Evolutionary conservation across 2,888 invertebrate species (phyloP), one percentile per base, ranked within the genome.

Genomic region (Prenolepis imparis): DNA sequence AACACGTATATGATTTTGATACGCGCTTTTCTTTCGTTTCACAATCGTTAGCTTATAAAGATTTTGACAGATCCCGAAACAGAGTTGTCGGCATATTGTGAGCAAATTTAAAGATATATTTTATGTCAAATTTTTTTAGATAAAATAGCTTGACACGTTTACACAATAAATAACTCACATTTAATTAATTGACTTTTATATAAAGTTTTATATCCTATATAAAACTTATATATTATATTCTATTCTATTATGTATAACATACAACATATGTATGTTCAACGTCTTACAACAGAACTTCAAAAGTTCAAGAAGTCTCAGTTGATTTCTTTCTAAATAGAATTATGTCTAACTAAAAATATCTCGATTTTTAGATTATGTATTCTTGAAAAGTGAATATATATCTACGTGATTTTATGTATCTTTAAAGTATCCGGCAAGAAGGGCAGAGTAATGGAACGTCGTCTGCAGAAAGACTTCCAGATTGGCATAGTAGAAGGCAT

Each of bases 381-480:
- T 72, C 15, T 73, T 8, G 18, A 70, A 70, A 70, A 21, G 2
- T 6, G 0, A 41, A n/a, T 57, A 67, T 57, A 67, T 67, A 44
- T n/a, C n/a, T 61, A 21, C 1, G 24, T 15, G 9, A 41, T 57
- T 72, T 72, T 72, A 5, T 48, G n/a, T 68, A 21, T 21, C 12
- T 32, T 64, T 21, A 3, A 1, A 97, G 98, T 97, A 70, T 96
- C 97, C 32, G 98, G 98, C 1, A 97, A 97, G 93, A 97, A 97
- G 92, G 98, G 98, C 3, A 97, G 98, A 93, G 97, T 97, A 5
- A 97, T 98, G 97, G 98, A 98, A 92, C 96, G 98, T 24, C 96
- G 98, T 52, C 96, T 98, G 21, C 96, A 98, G 75, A 98, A 98
- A 94, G 98, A 98, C 95, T 98, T 98, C 96, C 98, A 98, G 93